Base-by-base conservation (phyloP, 2,113 vertebrate genomes). In the Galemys pyrenaicus region DNA sequence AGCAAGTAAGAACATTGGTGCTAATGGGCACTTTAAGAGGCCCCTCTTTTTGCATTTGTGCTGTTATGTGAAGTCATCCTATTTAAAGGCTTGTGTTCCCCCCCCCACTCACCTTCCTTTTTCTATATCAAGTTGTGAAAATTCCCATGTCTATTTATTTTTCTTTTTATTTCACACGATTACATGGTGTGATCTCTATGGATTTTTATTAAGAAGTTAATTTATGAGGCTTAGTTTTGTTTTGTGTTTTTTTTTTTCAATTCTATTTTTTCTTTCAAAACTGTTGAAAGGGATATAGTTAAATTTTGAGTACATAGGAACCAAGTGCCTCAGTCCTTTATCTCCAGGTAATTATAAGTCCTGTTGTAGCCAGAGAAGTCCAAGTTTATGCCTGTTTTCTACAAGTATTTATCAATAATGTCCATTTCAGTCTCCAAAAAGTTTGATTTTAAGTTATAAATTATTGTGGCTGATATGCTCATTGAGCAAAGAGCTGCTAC, bases 1-100 rank as follows among this genome's bases (percentile, higher is more conserved):
- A 92, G 67, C 85, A 97, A 95, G 92, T 6, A 73, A 64, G 37
- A 95, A 93, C 82, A 85, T 89, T 95, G 87, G 71, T 96, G 77
- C n/a, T 84, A 56, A 64, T 92, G 83, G 89, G 93, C 65, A 95
- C 39, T 71, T 97, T 97, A 79, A 92, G 56, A 95, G 88, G 65
- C 62, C 92, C 95, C 97, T 71, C 26, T 58, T 87, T 79, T 95
- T 94, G n/a, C 10, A 84, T 97, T 93, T 96, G 68, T 95, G 65
- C 39, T 65, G 22, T 73, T 62, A 3, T 89, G 20, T 65, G 87
- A 95, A 56, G 91, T 64, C 96, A 91, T 85, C 51, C 22, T 46
- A 44, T 83, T 78, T 95, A 92, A 89, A 83, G 13, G 9, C n/a
- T 64, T 16, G 1, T 44, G 17, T 68, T 89, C 89, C n/a, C 2